Conservation (phyloP, 2,888 invertebrate genomes). For the Trissoscelio sp. region DNA sequence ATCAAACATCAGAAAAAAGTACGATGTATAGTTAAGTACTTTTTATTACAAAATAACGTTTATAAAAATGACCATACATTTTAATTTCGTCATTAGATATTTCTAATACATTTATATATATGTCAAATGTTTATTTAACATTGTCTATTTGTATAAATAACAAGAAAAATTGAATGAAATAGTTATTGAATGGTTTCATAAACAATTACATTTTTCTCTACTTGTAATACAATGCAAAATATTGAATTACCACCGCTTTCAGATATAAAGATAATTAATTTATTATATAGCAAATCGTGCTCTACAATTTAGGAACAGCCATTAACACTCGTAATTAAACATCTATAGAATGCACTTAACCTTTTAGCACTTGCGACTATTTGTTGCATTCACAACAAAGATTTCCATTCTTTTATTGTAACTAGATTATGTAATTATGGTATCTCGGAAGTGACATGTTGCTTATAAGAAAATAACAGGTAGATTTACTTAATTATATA, state of each 20-base stretch:
- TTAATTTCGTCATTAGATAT: too few relatives aligned
- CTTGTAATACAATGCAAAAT: slow-evolving; percentile 35
- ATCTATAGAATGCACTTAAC: slow-evolving; percentile 33
- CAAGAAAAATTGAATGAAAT: too few relatives aligned
- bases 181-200: too few relatives aligned
- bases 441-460: slow-evolving; percentile 37
- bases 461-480: slow-evolving; percentile 35
- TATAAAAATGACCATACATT: too few relatives aligned
- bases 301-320: slow-evolving; percentile 7
- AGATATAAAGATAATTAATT: slow-evolving; percentile 31
- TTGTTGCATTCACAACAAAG: slow-evolving; percentile 9
- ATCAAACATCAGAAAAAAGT: too few relatives aligned
- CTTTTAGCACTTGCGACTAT: slow-evolving; percentile 36
- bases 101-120: too few relatives aligned
- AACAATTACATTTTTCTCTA: too few relatives aligned
- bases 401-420: slow-evolving; percentile 42
- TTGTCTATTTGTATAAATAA: too few relatives aligned
- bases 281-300: slow-evolving; percentile 27
- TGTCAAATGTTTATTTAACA: too few relatives aligned
- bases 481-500: slow-evolving; percentile 27
- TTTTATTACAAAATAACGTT: too few relatives aligned
- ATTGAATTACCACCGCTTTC: slow-evolving; percentile 13
- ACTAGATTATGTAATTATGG: slow-evolving; percentile 20
- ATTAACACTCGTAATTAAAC: slow-evolving; percentile 41
- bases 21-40: too few relatives aligned